A percentile compares a stretch with the other conserved stretches of the same genome.
These are phyloP conservation scores for Entomobrya multifasciata DNA, from an alignment of 2,888 invertebrate genomes.

Conservation along the genomic window DNA sequence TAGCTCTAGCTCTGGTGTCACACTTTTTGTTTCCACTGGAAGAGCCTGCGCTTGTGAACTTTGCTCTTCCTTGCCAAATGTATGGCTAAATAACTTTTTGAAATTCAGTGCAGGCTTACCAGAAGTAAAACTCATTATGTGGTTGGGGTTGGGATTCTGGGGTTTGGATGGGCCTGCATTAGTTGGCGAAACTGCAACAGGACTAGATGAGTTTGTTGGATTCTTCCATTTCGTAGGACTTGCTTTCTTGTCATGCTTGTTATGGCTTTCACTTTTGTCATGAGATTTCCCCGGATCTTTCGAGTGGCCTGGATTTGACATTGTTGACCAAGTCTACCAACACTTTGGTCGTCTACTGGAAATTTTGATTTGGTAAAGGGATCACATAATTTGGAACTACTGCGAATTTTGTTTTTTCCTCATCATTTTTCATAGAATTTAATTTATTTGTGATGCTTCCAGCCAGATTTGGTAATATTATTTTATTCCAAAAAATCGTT, in stretches of 20 bases:
- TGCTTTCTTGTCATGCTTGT: conserved; percentile 32
- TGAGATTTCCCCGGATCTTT: conserved; percentile 66
- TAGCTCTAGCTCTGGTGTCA: background rate
- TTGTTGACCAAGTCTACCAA: conserved; percentile 35
- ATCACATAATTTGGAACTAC: conserved; percentile 51
- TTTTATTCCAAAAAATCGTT: background rate
- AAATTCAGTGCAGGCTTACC: conserved; percentile 53
- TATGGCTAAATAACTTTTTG: conserved; percentile 56
- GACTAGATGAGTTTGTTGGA: conserved; percentile 29
- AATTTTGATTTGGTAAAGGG: conserved; percentile 12
- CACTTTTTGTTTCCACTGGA: background rate
- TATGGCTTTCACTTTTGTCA: conserved; percentile 46
- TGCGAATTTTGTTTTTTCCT: conserved; percentile 49
- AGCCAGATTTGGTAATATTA: background rate
- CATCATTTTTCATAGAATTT: background rate
- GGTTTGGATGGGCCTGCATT: conserved; percentile 57
- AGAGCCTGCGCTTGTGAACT: conserved; percentile 36
- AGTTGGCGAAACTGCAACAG: conserved; percentile 49
- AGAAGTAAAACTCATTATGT: conserved; percentile 29
- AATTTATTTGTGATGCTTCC: background rate
- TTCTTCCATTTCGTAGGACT: conserved; percentile 64
- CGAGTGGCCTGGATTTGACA: conserved; percentile 69
- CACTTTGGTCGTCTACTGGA: conserved; percentile 40
- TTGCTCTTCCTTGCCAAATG: conserved; percentile 63
- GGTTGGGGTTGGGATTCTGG: conserved; percentile 6